Evolutionary conservation across 2,797 vertebrate genomes (phyloP), one percentile per base, ranked within the genome.

Genomic region (Oreochromis mossambicus): DNA sequence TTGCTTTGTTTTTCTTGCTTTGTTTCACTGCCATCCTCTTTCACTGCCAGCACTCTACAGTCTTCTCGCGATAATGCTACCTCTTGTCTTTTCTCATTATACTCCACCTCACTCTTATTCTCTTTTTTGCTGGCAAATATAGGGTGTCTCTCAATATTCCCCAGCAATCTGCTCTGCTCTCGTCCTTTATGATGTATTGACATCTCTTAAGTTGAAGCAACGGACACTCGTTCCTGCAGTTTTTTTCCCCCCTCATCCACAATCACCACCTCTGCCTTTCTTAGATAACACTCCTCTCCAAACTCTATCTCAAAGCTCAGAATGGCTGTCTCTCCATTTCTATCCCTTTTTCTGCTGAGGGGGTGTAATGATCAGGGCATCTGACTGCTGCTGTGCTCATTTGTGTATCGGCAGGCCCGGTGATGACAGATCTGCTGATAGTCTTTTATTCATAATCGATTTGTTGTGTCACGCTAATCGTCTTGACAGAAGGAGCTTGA

Each of bases 361-460:
- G 21, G 36, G 83, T 77, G 66, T 78, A 82, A 86, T 76, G 87
- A 83, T 78, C 82, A 48, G 82, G 66, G 55, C 2, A 17, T 86
- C 61, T 48, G 76, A 83, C 80, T 81, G 80, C 81, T 12, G 75
- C 52, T 43, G 46, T 29, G 87, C 82, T 88, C 66, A 54, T 90
- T 87, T 89, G 90, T 88, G 77, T 77, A 80, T 89, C n/a, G 55
- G 66, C 32, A 6, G 51, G 55, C 63, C 34, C 24, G 79, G 77
- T 17, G 86, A 83, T 78, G 87, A 86, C 88, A 89, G 86, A 87
- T 82, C 70, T 81, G 89, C 92, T 90, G 89, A 93, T 89, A 91
- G 76, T 77, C 81, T 88, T 79, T 91, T 85, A 88, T 91, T 61
- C 29, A 4, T 32, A 56, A 91, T 94, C 52, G 81, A 93, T 92